Conservation (phyloP, 2,888 invertebrate genomes). For the Ypsolopha scabrella region DNA sequence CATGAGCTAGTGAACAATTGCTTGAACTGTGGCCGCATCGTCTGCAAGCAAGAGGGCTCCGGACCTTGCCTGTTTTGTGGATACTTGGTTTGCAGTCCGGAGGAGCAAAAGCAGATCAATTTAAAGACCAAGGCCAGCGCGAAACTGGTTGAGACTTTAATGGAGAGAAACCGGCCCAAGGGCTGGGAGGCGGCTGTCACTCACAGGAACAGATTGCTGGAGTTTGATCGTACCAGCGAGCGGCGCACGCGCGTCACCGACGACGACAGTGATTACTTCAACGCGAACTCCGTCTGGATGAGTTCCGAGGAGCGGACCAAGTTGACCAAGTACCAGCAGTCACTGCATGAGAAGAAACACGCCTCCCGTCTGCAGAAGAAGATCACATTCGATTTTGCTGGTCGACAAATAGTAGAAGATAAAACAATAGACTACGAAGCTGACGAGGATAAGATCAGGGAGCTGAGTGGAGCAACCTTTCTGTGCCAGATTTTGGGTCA, state of each 20-base stretch:
- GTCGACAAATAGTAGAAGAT: constrained; percentile 61
- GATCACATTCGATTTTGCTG: constrained; percentile 83
- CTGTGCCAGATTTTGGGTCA: too few species aligned
- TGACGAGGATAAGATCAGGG: constrained; percentile 42
- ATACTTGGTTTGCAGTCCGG: constrained; percentile 78
- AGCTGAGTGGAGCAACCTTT: constrained; percentile 30
- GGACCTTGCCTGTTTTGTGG: constrained; percentile 97
- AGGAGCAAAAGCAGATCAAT: constrained; percentile 76
- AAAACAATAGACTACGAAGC: constrained; percentile 43
- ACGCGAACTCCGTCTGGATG: constrained; percentile 86
- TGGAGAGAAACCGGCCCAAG: constrained; percentile 70
- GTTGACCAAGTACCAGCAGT: constrained; percentile 75
- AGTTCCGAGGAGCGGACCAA: constrained; percentile 76
- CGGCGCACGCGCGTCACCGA: constrained; percentile 86
- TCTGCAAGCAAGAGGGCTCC: constrained; percentile 96
- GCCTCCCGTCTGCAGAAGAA: constrained; percentile 76
- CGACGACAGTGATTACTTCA: constrained; percentile 95
- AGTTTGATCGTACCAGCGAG: constrained; percentile 85
- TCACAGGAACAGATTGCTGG: constrained; percentile 84
- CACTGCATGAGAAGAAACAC: constrained; percentile 76
- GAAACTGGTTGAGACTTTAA: constrained; percentile 73
- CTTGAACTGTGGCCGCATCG: constrained; percentile 91
- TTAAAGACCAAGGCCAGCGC: constrained; percentile 77
- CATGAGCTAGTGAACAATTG: constrained; percentile 96
- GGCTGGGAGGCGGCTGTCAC: constrained; percentile 80